A percentile compares a stretch with the other conserved stretches of the same genome.
Conservation (phyloP, 2,797 vertebrate species). For the Tenualosa ilisha region DNA sequence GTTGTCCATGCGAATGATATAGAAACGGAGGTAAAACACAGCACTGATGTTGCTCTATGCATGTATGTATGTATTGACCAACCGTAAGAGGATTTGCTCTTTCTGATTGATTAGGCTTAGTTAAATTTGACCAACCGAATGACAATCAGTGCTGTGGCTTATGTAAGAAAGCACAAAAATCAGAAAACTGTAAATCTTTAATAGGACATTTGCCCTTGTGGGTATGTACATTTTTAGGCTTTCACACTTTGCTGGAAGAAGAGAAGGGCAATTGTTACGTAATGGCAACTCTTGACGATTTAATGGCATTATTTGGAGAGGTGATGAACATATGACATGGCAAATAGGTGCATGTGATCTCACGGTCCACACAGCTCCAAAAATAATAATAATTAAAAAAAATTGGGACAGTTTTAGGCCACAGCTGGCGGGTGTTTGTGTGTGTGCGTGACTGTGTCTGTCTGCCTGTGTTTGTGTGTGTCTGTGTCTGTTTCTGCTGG, state of each 20-base stretch:
- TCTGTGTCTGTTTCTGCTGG: background rate
- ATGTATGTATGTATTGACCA: background rate
- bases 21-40: background rate
- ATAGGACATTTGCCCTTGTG: background rate
- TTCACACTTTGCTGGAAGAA: background rate
- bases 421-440: slow-evolving; percentile 15
- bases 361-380: background rate
- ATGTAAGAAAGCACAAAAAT: background rate
- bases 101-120: background rate
- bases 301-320: background rate
- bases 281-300: background rate
- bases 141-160: background rate
- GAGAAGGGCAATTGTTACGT: background rate
- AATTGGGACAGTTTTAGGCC: slow-evolving; percentile 1
- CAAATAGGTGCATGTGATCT: slow-evolving; percentile 7
- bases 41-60: background rate
- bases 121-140: background rate
- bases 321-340: slow-evolving; percentile 9
- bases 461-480: background rate
- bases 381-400: background rate
- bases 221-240: slow-evolving; percentile 9
- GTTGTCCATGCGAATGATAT: background rate
- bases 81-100: background rate
- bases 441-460: background rate
- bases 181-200: slow-evolving; percentile 19